phyloP scores from a whole-genome alignment of 2,888 invertebrate genomes.

The Lithophane semibrunnea region DNA sequence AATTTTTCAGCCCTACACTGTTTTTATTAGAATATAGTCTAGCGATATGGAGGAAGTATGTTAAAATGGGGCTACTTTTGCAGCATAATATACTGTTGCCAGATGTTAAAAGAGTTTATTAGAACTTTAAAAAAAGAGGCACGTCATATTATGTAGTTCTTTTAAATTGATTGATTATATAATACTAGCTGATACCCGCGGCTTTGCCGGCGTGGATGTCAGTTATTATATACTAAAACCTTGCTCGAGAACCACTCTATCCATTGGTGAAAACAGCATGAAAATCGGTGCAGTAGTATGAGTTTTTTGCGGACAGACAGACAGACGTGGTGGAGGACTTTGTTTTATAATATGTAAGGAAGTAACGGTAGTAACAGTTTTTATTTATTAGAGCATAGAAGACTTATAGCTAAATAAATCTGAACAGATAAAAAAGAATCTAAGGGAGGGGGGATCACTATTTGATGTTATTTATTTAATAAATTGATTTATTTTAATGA shows the following conservation, averaged over 20 bases:
- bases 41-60: conserved; percentile 17
- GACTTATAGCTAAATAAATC: background rate
- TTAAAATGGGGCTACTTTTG: conserved; percentile 12
- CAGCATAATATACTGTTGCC: background rate
- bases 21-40: conserved; percentile 44
- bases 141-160: background rate
- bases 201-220: too few relatives aligned
- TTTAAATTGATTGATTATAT: background rate
- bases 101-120: background rate
- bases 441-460: too few relatives aligned
- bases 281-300: too few relatives aligned
- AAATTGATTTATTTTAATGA: too few relatives aligned
- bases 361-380: background rate
- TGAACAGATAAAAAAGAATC: background rate
- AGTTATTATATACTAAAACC: too few relatives aligned
- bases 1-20: conserved; percentile 42
- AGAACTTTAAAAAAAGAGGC: background rate
- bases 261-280: too few relatives aligned
- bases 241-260: too few relatives aligned
- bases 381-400: background rate
- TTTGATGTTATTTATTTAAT: too few relatives aligned
- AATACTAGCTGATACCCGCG: background rate
- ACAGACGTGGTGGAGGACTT: too few relatives aligned
- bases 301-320: too few relatives aligned
- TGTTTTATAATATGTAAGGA: background rate